Percentiles rank a stretch among this genome's conserved stretches.
These are phyloP conservation scores for Brotula barbata DNA, from an alignment of 2,797 vertebrate genomes.

Conservation along the genomic window DNA sequence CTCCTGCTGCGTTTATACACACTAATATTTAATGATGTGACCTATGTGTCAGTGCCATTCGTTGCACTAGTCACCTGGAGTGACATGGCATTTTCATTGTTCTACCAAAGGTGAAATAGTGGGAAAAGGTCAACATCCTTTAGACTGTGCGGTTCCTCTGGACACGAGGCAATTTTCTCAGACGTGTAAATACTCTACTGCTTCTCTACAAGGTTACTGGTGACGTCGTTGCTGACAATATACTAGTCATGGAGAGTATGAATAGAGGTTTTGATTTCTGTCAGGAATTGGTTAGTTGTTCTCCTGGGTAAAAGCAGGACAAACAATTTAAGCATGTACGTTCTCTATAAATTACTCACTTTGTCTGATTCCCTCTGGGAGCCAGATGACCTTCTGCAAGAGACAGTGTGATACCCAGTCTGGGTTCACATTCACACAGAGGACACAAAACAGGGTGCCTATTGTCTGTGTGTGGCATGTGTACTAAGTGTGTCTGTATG, in stretches of 20 bases:
- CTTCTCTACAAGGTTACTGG: conserved; percentile 53
- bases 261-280: conserved; percentile 64
- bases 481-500: conserved; percentile 36
- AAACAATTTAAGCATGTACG: conserved; percentile 63
- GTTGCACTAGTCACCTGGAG: conserved; percentile 25
- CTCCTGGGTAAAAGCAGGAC: conserved; percentile 59
- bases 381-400: conserved; percentile 40
- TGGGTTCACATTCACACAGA: conserved; percentile 31
- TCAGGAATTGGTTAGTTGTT: conserved; percentile 65
- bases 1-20: background rate
- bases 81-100: conserved; percentile 43
- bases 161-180: conserved; percentile 59
- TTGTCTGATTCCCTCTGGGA: conserved; percentile 35
- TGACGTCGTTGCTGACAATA: conserved; percentile 67
- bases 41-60: conserved; percentile 15
- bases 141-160: conserved; percentile 40
- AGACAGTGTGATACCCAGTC: conserved; percentile 36
- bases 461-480: conserved; percentile 41
- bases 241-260: conserved; percentile 68
- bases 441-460: conserved; percentile 24
- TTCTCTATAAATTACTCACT: conserved; percentile 65
- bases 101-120: conserved; percentile 42
- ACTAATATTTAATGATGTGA: conserved; percentile 26
- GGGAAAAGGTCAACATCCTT: conserved; percentile 61
- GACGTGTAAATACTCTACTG: conserved; percentile 54